These are phyloP conservation scores for Serripes groenlandicus DNA, from an alignment of 2,888 invertebrate species.

Conservation along the genomic window DNA sequence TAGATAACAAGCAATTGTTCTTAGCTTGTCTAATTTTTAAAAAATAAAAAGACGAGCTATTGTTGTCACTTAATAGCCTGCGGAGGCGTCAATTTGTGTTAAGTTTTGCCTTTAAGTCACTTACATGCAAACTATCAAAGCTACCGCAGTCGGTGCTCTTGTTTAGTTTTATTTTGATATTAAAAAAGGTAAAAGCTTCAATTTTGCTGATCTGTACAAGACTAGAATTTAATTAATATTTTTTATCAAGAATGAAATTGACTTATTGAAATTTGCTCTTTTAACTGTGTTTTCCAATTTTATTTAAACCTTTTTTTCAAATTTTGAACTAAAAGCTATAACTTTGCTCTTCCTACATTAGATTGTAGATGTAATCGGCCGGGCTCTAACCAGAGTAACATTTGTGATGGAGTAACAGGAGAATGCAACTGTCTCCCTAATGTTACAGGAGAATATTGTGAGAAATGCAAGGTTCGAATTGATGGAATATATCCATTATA, in stretches of 20 bases:
- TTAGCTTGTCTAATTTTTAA: too few relatives aligned
- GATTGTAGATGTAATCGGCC: slow-evolving; percentile 92
- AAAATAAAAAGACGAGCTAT: too few relatives aligned
- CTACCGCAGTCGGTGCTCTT: too few relatives aligned
- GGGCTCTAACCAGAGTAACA: slow-evolving; percentile 90
- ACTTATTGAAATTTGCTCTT: neutral
- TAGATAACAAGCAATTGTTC: too few relatives aligned
- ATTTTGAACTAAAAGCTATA: neutral
- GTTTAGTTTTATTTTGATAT: too few relatives aligned
- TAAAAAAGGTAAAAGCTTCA: too few relatives aligned
- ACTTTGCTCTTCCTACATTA: slow-evolving; percentile 40
- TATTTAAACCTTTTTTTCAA: neutral
- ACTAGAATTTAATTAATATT: too few relatives aligned
- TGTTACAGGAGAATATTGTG: slow-evolving; percentile 95
- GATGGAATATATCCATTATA: slow-evolving; percentile 10
- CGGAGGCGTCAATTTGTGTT: too few relatives aligned
- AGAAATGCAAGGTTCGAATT: slow-evolving; percentile 89
- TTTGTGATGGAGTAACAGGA: slow-evolving; percentile 90
- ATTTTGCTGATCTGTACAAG: too few relatives aligned
- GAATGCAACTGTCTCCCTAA: slow-evolving; percentile 88
- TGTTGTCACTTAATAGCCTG: too few relatives aligned
- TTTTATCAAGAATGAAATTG: neutral
- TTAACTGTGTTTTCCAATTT: neutral
- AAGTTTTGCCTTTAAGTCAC: too few relatives aligned
- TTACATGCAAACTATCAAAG: too few relatives aligned